phyloP scores from a whole-genome alignment of 2,797 vertebrate species.

The Austrolebias charrua region DNA sequence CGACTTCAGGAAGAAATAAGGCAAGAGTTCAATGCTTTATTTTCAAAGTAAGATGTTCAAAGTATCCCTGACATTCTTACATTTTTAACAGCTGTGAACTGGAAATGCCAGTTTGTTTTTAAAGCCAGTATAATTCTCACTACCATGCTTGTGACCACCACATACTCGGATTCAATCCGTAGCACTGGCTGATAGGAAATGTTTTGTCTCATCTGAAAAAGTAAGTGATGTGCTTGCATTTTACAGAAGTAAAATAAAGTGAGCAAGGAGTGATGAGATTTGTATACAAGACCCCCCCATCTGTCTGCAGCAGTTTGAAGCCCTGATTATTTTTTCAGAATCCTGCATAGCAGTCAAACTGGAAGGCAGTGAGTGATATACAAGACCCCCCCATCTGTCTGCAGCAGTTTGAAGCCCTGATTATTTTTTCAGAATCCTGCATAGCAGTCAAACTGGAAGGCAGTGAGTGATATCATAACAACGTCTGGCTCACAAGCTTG shows the following conservation, averaged over 20 bases:
- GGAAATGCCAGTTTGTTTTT: no score
- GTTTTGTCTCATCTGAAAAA: slow-evolving; percentile 10
- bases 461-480: slow-evolving; percentile 58
- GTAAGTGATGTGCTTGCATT: slow-evolving; percentile 9
- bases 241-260: slow-evolving; percentile 11
- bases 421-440: slow-evolving; percentile 22
- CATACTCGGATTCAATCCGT: background rate
- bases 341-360: slow-evolving; percentile 23
- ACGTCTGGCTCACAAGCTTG: slow-evolving; percentile 53
- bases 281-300: slow-evolving; percentile 25
- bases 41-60: no score
- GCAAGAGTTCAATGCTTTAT: no score
- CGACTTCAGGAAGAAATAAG: no score
- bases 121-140: background rate
- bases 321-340: slow-evolving; percentile 27
- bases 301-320: slow-evolving; percentile 15
- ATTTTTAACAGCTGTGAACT: no score
- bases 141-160: background rate
- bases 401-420: slow-evolving; percentile 9
- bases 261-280: background rate
- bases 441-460: slow-evolving; percentile 40
- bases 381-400: slow-evolving; percentile 33
- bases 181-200: background rate
- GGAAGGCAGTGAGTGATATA: slow-evolving; percentile 26
- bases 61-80: no score